phyloP scores from a whole-genome alignment of 2,888 invertebrate species.

The Coleophora flavipennella region DNA sequence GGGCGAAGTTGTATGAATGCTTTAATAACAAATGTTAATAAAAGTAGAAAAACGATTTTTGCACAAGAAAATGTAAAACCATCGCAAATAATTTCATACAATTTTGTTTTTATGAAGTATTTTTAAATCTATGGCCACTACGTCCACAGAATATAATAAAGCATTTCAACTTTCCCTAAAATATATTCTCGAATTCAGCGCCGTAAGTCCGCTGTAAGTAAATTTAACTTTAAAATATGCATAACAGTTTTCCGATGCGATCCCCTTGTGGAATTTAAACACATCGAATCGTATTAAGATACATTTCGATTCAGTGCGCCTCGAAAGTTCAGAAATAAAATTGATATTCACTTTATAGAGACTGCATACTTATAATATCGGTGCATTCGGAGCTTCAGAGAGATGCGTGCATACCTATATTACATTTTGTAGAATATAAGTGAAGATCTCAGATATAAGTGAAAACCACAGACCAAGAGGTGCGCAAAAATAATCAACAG shows the following conservation, averaged over 20 bases:
- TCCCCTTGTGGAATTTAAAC: slow-evolving; percentile 66
- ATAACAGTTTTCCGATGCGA: slow-evolving; percentile 71
- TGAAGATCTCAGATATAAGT: too few species aligned
- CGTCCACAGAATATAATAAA: slow-evolving; percentile 55
- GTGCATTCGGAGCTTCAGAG: too few species aligned
- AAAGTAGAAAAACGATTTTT: too few species aligned
- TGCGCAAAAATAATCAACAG: too few species aligned
- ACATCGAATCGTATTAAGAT: slow-evolving; percentile 66
- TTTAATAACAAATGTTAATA: too few species aligned
- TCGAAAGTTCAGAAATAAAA: slow-evolving; percentile 40
- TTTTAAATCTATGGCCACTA: slow-evolving; percentile 42
- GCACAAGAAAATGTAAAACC: too few species aligned
- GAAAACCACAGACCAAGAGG: too few species aligned
- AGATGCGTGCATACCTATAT: too few species aligned
- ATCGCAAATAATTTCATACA: too few species aligned
- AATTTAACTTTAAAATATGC: slow-evolving; percentile 73
- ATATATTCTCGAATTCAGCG: slow-evolving; percentile 50
- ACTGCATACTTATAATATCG: too few species aligned
- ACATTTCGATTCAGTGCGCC: slow-evolving; percentile 65
- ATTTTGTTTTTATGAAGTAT: slow-evolving; percentile 14
- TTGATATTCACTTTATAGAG: slow-evolving; percentile 34
- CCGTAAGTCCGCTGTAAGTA: slow-evolving; percentile 50
- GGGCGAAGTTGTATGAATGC: slow-evolving; percentile 2
- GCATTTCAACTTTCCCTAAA: slow-evolving; percentile 56
- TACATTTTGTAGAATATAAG: too few species aligned